phyloP scores from a whole-genome alignment of 2,113 vertebrate genomes.

The Pterocles orientalis region DNA sequence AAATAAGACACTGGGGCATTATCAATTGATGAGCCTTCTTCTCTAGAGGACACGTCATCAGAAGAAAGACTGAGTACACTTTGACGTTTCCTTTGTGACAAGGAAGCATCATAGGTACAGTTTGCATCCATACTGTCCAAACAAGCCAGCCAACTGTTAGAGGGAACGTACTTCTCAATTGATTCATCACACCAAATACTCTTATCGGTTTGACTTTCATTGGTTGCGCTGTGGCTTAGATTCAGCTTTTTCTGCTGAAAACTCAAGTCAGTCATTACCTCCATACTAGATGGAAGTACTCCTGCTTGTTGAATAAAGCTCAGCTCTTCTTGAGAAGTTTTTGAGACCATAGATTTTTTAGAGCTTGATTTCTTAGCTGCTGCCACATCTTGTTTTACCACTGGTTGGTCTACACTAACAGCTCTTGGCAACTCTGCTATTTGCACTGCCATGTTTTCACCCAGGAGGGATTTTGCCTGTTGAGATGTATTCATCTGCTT shows the following conservation, averaged over 20 bases:
- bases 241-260: slow-evolving; percentile 55
- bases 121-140: slow-evolving; percentile 34
- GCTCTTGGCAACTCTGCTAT: slow-evolving; percentile 2
- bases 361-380: slow-evolving; percentile 39
- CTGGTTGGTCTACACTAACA: slow-evolving; percentile 2
- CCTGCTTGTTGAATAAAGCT: slow-evolving; percentile 33
- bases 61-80: slow-evolving; percentile 68
- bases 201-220: slow-evolving; percentile 32
- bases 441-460: slow-evolving; percentile 36
- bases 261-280: slow-evolving; percentile 21
- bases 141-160: slow-evolving; percentile 47
- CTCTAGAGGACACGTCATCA: slow-evolving; percentile 57
- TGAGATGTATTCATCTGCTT: background rate
- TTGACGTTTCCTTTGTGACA: slow-evolving; percentile 28
- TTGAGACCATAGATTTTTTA: slow-evolving; percentile 24
- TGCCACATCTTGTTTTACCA: background rate
- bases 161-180: slow-evolving; percentile 2
- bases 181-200: slow-evolving; percentile 58
- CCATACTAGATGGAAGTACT: slow-evolving; percentile 29
- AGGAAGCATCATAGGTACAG: background rate
- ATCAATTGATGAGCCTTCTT: slow-evolving; percentile 59
- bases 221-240: background rate
- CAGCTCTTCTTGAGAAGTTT: slow-evolving; percentile 16
- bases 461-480: background rate
- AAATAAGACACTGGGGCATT: slow-evolving; percentile 52